Evolutionary conservation across 2,888 invertebrate genomes (phyloP).

Genomic region (Andrena bicolor): DNA sequence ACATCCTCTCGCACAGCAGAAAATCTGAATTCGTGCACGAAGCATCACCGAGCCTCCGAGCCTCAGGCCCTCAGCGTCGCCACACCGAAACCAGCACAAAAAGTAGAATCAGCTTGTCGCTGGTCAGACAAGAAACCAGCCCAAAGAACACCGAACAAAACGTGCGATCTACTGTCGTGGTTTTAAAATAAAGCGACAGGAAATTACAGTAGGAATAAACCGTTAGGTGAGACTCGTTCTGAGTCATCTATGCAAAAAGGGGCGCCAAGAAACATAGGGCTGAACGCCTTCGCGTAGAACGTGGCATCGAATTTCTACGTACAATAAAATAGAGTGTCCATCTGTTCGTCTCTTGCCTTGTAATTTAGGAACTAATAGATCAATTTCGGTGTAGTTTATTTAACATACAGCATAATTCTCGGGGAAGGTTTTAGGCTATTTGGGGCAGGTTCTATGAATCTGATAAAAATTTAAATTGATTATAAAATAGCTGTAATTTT

Average conservation of each 20-base stretch:
- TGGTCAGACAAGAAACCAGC: constrained; percentile 15
- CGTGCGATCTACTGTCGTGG: constrained; percentile 8
- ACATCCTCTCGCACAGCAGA: too few species aligned
- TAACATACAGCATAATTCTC: too few species aligned
- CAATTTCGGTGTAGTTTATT: too few species aligned
- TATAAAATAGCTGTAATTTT: too few species aligned
- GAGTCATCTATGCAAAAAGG: constrained; percentile 7
- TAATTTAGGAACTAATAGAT: too few species aligned
- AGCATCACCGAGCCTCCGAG: too few species aligned
- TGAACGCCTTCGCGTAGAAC: background rate
- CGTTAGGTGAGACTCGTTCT: constrained; percentile 34
- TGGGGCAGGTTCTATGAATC: too few species aligned
- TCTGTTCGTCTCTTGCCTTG: too few species aligned
- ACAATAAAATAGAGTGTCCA: too few species aligned
- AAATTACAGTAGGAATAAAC: constrained; percentile 32
- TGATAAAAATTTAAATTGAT: too few species aligned
- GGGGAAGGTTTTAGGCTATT: too few species aligned
- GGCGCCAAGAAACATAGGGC: background rate
- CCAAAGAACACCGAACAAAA: constrained; percentile 12
- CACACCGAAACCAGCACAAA: background rate
- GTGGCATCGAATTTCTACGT: background rate
- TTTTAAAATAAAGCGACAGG: constrained; percentile 12
- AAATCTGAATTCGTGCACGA: too few species aligned
- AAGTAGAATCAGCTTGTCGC: constrained; percentile 17
- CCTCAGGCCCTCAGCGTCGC: background rate